A percentile compares a stretch with the other conserved stretches of the same genome.
Evolutionary conservation across 2,888 invertebrate species (phyloP).

Genomic region (Drosophila paramelanica): DNA sequence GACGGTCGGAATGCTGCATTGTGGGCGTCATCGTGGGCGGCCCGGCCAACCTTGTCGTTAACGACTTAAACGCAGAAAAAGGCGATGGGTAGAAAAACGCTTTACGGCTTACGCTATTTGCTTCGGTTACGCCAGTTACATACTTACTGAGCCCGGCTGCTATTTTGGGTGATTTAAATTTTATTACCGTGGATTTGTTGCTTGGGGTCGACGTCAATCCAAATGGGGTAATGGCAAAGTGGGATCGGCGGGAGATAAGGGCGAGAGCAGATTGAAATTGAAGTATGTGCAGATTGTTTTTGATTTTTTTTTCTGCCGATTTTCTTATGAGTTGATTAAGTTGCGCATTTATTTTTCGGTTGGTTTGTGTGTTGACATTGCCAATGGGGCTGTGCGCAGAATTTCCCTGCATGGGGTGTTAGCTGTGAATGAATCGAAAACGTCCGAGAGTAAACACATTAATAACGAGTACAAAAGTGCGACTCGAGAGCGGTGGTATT

Average conservation of each 20-base stretch:
- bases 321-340: conserved; percentile 60
- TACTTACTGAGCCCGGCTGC: conserved; percentile 25
- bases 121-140: conserved; percentile 46
- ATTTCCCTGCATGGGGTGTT: neutral
- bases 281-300: conserved; percentile 74
- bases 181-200: conserved; percentile 77
- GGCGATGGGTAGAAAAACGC: conserved; percentile 50
- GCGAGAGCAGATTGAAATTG: conserved; percentile 59
- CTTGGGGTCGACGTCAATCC: conserved; percentile 42
- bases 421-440: conserved; percentile 32
- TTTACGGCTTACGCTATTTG: conserved; percentile 49
- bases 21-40: conserved; percentile 55
- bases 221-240: conserved; percentile 10
- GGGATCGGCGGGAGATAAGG: conserved; percentile 6
- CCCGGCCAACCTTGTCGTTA: conserved; percentile 60
- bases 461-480: conserved; percentile 18
- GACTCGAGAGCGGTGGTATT: neutral
- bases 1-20: conserved; percentile 34
- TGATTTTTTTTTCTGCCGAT: conserved; percentile 18
- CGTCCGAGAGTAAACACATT: conserved; percentile 17
- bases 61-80: conserved; percentile 59
- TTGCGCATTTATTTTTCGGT: conserved; percentile 66
- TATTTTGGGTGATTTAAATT: conserved; percentile 81
- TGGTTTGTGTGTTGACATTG: conserved; percentile 52
- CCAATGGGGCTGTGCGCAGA: conserved; percentile 26